Evolutionary conservation across 92 coral and sea anemone genomes (phyloP).

Genomic region (Scolanthus callimorphus): DNA sequence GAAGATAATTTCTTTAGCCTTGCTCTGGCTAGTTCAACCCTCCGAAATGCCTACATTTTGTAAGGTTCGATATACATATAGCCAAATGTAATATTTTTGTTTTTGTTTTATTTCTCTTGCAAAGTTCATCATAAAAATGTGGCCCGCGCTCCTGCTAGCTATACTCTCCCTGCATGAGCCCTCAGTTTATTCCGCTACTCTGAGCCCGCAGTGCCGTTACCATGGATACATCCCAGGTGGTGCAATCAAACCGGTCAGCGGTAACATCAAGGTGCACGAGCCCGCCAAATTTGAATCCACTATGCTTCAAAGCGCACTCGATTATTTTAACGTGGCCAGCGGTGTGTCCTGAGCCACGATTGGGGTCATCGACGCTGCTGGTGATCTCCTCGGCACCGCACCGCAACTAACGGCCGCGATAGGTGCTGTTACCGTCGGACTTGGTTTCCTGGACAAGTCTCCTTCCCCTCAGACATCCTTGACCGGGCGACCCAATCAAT

Average conservation of each 20-base stretch:
- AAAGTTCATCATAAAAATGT: too few species aligned
- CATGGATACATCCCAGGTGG: constrained; percentile 17
- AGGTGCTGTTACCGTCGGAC: background rate
- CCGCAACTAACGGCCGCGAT: constrained; percentile 14
- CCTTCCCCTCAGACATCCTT: constrained; percentile 6
- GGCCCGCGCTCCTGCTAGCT: too few species aligned
- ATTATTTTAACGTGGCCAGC: constrained; percentile 6
- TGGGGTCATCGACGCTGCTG: constrained; percentile 6
- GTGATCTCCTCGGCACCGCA: background rate
- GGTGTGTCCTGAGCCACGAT: constrained; percentile 2
- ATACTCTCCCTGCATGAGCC: background rate
- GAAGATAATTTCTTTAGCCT: too few species aligned
- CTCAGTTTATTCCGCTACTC: background rate
- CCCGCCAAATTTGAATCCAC: constrained; percentile 9
- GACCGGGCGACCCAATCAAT: constrained; percentile 6
- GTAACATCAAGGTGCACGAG: background rate
- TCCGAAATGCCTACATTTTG: too few species aligned
- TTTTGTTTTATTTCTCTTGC: too few species aligned
- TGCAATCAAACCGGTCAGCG: background rate
- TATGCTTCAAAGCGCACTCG: background rate
- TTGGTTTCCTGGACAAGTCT: background rate
- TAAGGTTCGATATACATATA: too few species aligned
- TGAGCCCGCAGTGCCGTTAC: background rate
- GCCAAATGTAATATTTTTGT: too few species aligned
- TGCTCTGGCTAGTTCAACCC: too few species aligned